These are phyloP conservation scores for Zygogramma bicolorata DNA, from an alignment of 2,888 invertebrate species.

Conservation along the genomic window DNA sequence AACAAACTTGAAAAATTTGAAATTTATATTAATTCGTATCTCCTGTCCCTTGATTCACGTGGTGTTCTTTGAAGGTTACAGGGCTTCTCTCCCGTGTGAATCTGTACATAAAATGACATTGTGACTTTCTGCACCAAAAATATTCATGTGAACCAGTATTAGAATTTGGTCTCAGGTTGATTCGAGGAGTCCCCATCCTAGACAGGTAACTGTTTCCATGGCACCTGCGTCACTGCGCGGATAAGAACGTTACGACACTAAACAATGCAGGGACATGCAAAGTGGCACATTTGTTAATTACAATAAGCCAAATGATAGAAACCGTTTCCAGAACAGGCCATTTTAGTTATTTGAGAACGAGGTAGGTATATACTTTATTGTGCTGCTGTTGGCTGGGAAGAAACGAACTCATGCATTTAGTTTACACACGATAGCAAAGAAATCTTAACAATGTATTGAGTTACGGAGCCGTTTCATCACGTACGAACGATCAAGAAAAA, in stretches of 20 bases:
- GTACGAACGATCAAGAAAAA: background rate
- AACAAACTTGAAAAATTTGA: no score
- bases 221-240: background rate
- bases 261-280: conserved; percentile 14
- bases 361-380: conserved; percentile 4
- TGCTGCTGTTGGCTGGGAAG: background rate
- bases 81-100: no score
- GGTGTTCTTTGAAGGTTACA: no score
- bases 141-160: no score
- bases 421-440: background rate
- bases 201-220: no score
- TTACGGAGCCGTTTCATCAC: background rate
- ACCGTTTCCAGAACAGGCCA: conserved; percentile 15
- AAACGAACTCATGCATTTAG: conserved; percentile 1
- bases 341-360: conserved; percentile 6
- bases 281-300: conserved; percentile 26
- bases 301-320: conserved; percentile 18
- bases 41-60: no score
- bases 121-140: no score
- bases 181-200: no score
- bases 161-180: no score
- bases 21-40: no score
- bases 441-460: background rate
- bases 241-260: background rate
- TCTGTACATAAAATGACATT: no score